Evolutionary conservation across 2,888 invertebrate species (phyloP).

Genomic region (Drosophila gaucha): DNA sequence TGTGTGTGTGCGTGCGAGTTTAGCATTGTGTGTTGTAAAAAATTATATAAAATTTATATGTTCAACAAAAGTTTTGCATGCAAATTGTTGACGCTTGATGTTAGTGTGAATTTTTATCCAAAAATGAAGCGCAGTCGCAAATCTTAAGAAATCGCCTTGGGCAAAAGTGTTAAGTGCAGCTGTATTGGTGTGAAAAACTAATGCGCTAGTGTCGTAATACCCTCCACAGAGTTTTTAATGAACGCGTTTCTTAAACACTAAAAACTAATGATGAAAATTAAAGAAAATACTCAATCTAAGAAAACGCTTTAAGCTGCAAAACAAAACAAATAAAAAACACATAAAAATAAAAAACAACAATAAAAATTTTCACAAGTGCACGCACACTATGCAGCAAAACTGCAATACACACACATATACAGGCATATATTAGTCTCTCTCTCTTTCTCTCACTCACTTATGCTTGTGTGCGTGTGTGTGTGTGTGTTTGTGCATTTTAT

Average conservation of each 20-base stretch:
- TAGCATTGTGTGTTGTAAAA: constrained; percentile 48
- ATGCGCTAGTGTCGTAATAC: constrained; percentile 47
- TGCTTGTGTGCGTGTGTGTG: constrained; percentile 6
- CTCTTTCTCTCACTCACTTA: constrained; percentile 17
- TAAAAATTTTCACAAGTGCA: constrained; percentile 62
- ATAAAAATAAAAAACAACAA: constrained; percentile 9
- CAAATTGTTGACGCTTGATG: constrained; percentile 21
- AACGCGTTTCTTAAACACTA: background rate
- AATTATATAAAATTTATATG: constrained; percentile 68
- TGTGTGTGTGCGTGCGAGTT: constrained; percentile 14
- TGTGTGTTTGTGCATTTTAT: constrained; percentile 31
- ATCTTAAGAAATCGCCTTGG: background rate
- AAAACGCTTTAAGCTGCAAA: constrained; percentile 14
- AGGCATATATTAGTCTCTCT: constrained; percentile 13
- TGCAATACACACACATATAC: constrained; percentile 30
- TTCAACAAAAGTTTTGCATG: constrained; percentile 23
- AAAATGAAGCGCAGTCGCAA: constrained; percentile 10
- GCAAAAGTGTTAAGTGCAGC: constrained; percentile 37
- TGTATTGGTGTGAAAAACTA: constrained; percentile 42
- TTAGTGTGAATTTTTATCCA: constrained; percentile 21
- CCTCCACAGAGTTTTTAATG: constrained; percentile 3
- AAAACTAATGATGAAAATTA: constrained; percentile 1
- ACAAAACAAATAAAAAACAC: background rate
- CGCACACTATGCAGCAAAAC: constrained; percentile 36
- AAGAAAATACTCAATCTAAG: constrained; percentile 5